Conservation (phyloP, 2,113 vertebrate genomes). For the Lepus timidus region DNA sequence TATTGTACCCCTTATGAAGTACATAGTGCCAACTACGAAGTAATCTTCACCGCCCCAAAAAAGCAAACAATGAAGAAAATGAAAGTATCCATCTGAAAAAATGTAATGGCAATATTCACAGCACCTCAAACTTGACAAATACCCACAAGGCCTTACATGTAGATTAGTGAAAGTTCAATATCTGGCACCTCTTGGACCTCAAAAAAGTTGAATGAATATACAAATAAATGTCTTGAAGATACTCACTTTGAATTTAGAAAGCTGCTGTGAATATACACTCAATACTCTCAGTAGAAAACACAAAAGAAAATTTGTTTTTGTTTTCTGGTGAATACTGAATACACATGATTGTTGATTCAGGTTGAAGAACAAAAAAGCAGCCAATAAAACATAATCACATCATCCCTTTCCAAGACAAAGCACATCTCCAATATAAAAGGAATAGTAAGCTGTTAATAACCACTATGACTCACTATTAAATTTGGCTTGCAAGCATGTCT, state of each 20-base stretch:
- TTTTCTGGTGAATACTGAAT: neutral
- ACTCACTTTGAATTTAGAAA: neutral
- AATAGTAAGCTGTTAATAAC: neutral
- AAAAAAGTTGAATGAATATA: slow-evolving; percentile 1
- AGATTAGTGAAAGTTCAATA: neutral
- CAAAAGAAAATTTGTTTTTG: neutral
- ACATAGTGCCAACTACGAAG: neutral
- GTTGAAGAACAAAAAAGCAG: neutral
- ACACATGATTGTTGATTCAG: neutral
- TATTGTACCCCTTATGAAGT: neutral
- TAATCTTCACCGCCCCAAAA: neutral
- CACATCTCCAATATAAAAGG: neutral
- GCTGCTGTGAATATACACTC: neutral
- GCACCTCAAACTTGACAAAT: neutral
- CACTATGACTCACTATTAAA: slow-evolving; percentile 47
- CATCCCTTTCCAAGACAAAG: neutral
- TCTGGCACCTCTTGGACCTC: neutral
- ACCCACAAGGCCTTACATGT: neutral
- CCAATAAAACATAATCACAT: neutral
- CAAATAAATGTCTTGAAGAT: slow-evolving; percentile 2
- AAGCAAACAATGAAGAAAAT: neutral
- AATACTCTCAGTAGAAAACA: neutral
- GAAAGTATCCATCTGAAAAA: neutral
- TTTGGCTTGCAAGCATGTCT: slow-evolving; percentile 29
- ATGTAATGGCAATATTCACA: neutral